phyloP scores from a whole-genome alignment of 2,113 vertebrate genomes.

The Blennius ocellaris region DNA sequence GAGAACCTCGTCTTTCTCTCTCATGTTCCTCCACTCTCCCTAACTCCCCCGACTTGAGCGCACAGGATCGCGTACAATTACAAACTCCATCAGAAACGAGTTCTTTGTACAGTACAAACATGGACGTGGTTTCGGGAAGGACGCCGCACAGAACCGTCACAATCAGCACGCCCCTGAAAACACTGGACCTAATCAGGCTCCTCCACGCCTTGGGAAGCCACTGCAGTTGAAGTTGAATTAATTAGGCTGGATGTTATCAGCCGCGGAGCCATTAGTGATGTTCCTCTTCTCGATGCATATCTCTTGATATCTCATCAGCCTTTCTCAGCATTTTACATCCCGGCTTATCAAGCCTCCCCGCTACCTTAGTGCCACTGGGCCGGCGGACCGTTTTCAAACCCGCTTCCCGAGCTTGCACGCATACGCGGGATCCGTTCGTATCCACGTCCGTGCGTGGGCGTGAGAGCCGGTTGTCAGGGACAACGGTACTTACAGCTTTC shows the following conservation, averaged over 20 bases:
- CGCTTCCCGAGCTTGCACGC: slow-evolving; percentile 33
- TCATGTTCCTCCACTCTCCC: slow-evolving; percentile 50
- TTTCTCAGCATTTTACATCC: slow-evolving; percentile 77
- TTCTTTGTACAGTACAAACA: slow-evolving; percentile 67
- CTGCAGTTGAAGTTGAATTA: slow-evolving; percentile 76
- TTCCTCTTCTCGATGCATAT: slow-evolving; percentile 76
- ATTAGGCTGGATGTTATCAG: slow-evolving; percentile 82
- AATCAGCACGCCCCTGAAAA: slow-evolving; percentile 67
- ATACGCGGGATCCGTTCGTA: slow-evolving; percentile 56
- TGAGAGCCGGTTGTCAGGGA: slow-evolving; percentile 70
- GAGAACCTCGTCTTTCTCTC: slow-evolving; percentile 69
- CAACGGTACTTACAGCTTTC: slow-evolving; percentile 94
- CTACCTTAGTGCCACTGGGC: slow-evolving; percentile 52
- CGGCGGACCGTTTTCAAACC: slow-evolving; percentile 35
- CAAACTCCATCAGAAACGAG: slow-evolving; percentile 60
- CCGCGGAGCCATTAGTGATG: slow-evolving; percentile 79
- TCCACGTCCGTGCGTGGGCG: slow-evolving; percentile 56
- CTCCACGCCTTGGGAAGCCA: slow-evolving; percentile 67
- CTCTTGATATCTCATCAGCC: slow-evolving; percentile 75
- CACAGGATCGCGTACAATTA: slow-evolving; percentile 53
- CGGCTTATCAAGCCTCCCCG: slow-evolving; percentile 60
- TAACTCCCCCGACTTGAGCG: slow-evolving; percentile 35
- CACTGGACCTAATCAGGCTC: slow-evolving; percentile 75
- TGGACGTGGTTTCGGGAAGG: slow-evolving; percentile 42
- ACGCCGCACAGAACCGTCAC: slow-evolving; percentile 52